Conservation (phyloP, 2,797 vertebrate genomes). For the Hypotaenidia okinawae region DNA sequence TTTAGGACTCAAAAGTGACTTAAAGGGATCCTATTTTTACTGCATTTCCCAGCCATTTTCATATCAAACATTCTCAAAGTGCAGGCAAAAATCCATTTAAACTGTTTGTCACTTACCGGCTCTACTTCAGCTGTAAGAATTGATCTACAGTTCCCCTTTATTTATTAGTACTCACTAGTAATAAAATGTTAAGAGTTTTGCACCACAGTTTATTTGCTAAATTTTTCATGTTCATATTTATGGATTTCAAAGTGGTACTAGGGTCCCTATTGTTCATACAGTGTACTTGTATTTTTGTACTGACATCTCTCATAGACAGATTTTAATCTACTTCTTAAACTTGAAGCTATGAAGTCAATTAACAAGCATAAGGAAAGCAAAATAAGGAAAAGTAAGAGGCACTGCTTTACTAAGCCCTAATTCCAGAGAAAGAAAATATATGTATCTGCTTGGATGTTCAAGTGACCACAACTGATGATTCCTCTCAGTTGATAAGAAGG, state of each 20-base stretch:
- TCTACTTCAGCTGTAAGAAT: background rate
- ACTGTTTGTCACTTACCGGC: background rate
- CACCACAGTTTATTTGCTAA: background rate
- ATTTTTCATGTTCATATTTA: background rate
- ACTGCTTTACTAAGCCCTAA: background rate
- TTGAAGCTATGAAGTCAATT: background rate
- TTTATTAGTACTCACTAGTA: background rate
- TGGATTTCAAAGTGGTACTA: background rate
- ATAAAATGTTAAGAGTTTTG: background rate
- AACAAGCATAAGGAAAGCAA: background rate
- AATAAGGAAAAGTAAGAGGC: background rate
- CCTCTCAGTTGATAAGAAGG: background rate
- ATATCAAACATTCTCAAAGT: constrained; percentile 22
- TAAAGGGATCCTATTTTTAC: constrained; percentile 34
- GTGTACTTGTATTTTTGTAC: background rate
- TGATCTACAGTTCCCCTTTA: background rate
- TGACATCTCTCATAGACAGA: background rate
- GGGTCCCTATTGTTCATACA: background rate
- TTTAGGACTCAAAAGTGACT: constrained; percentile 5
- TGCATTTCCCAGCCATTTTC: constrained; percentile 3
- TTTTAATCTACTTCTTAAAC: background rate
- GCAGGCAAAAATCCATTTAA: background rate
- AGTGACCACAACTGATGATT: background rate
- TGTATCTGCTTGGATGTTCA: background rate
- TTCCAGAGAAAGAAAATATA: background rate